Evolutionary conservation across 2,888 invertebrate genomes (phyloP).

Genomic region (Agrochola macilenta): DNA sequence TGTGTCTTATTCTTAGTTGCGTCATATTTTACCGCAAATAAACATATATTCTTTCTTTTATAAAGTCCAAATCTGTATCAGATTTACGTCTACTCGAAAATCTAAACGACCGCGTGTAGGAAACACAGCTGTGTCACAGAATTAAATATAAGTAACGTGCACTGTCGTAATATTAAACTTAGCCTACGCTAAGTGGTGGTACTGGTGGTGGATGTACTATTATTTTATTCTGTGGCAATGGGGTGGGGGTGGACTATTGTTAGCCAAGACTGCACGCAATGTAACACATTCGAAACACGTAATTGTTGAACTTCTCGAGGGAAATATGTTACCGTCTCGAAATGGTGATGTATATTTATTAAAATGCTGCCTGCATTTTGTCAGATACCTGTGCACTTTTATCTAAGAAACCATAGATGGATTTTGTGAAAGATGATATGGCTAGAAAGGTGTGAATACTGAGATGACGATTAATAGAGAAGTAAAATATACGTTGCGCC

Average conservation of each 20-base stretch:
- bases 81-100: background rate
- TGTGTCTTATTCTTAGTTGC: too few species aligned
- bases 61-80: background rate
- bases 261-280: conserved; percentile 3
- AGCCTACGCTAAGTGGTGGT: background rate
- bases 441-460: too few species aligned
- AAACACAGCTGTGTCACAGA: background rate
- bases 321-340: conserved; percentile 19
- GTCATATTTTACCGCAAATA: too few species aligned
- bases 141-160: background rate
- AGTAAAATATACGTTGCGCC: too few species aligned
- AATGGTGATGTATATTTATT: background rate
- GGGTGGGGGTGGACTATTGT: conserved; percentile 1
- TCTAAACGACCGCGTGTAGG: background rate
- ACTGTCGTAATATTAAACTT: conserved; percentile 13
- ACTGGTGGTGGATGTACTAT: background rate
- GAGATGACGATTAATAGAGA: too few species aligned
- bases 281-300: conserved; percentile 11
- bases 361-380: background rate
- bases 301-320: conserved; percentile 9
- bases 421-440: too few species aligned
- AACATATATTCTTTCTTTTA: background rate
- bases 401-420: too few species aligned
- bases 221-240: conserved; percentile 5
- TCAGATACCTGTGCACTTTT: background rate